Conservation (phyloP, 2,113 vertebrate genomes). For the Heterochromis multidens region DNA sequence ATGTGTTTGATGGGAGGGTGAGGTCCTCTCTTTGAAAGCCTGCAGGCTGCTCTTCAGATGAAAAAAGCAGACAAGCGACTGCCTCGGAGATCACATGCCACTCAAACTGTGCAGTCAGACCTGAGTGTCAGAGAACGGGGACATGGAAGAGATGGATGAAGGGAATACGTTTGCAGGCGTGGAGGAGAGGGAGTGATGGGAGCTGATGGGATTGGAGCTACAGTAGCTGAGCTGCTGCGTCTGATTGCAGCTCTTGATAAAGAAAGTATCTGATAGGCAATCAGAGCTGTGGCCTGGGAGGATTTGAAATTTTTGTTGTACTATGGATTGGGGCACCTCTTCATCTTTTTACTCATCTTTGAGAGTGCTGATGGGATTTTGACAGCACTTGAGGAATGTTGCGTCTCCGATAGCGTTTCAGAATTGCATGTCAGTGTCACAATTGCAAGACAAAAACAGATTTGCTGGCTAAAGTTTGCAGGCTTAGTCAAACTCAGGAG, state of each 20-base stretch:
- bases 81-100: constrained; percentile 25
- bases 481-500: background rate
- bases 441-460: background rate
- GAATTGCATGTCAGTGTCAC: background rate
- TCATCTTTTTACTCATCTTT: constrained; percentile 1
- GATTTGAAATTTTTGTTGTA: constrained; percentile 13
- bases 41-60: constrained; percentile 13
- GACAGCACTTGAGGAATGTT: background rate
- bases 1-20: background rate
- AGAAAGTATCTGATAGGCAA: constrained; percentile 45
- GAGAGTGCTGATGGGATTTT: constrained; percentile 19
- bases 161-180: background rate
- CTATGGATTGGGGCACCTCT: constrained; percentile 4
- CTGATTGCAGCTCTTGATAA: constrained; percentile 48
- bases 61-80: constrained; percentile 24
- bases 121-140: background rate
- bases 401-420: background rate
- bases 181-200: background rate
- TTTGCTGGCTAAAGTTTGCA: background rate
- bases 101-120: constrained; percentile 12
- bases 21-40: background rate
- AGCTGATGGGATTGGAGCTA: constrained; percentile 32
- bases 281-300: constrained; percentile 25
- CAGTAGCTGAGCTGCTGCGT: constrained; percentile 4
- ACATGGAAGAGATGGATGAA: background rate